A percentile compares a stretch with the other conserved stretches of the same genome.
Evolutionary conservation across 1,140 invertebrate genomes (phyloP).

Genomic region (Magallana angulata): DNA sequence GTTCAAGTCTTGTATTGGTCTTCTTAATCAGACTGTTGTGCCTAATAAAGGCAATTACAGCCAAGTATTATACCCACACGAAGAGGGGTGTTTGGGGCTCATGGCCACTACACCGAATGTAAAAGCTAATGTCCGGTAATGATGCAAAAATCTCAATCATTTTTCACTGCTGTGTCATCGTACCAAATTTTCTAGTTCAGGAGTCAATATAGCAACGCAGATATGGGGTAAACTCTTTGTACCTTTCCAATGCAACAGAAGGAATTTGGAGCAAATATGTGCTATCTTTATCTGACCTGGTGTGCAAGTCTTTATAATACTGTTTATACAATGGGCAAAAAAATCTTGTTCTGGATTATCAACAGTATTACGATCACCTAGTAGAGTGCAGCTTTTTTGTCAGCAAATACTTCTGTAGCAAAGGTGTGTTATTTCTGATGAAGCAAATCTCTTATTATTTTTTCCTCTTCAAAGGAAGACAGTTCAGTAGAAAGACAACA

Average conservation of each 20-base stretch:
- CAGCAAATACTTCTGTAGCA: slow-evolving; percentile 18
- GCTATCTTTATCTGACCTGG: slow-evolving; percentile 1
- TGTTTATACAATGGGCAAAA: neutral
- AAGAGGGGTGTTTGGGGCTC: neutral
- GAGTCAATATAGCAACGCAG: neutral
- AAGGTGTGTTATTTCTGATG: neutral
- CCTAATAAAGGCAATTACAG: slow-evolving; percentile 37
- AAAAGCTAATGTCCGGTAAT: slow-evolving; percentile 18
- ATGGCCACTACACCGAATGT: neutral
- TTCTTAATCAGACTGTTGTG: slow-evolving; percentile 33
- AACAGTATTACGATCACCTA: neutral
- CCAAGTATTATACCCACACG: slow-evolving; percentile 10
- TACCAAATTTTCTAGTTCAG: neutral
- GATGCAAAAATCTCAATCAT: slow-evolving; percentile 21
- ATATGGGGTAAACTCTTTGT: neutral
- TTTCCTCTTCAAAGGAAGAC: slow-evolving; percentile 24
- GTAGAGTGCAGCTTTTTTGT: neutral
- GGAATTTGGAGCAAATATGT: slow-evolving; percentile 1
- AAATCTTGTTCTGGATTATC: slow-evolving; percentile 1
- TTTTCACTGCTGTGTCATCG: neutral
- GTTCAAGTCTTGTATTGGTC: slow-evolving; percentile 31
- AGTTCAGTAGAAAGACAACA: neutral
- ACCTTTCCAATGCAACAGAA: neutral
- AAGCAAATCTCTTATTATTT: neutral
- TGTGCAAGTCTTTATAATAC: neutral